These are phyloP conservation scores for Mythimna vitellina DNA, from an alignment of 2,888 invertebrate genomes.

Conservation along the genomic window DNA sequence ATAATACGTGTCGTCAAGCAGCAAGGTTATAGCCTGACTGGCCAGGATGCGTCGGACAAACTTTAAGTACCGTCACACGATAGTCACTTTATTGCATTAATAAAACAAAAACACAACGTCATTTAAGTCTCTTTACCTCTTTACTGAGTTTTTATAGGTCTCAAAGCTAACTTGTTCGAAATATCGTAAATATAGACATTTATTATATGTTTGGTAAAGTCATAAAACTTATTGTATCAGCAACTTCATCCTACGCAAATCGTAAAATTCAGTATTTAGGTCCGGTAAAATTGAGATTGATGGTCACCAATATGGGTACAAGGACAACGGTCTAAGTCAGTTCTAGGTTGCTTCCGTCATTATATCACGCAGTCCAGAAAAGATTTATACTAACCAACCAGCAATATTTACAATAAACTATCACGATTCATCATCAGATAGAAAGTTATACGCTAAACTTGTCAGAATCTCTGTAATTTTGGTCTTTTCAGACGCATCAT, in stretches of 20 bases:
- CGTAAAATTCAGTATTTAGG: slow-evolving; percentile 34
- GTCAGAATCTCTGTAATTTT: not conserved
- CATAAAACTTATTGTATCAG: slow-evolving; percentile 45
- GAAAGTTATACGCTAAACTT: too few relatives aligned
- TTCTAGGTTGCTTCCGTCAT: not conserved
- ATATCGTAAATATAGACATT: slow-evolving; percentile 44
- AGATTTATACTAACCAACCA: not conserved
- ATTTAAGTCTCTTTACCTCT: slow-evolving; percentile 24
- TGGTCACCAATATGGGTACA: not conserved
- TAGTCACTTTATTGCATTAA: slow-evolving; percentile 20
- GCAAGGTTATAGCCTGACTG: not conserved
- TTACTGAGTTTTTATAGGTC: slow-evolving; percentile 40
- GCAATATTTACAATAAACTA: not conserved
- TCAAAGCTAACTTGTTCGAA: slow-evolving; percentile 25
- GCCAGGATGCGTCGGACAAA: not conserved
- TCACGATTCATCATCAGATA: not conserved
- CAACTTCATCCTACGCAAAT: slow-evolving; percentile 40
- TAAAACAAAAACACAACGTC: slow-evolving; percentile 22
- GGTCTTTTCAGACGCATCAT: not conserved
- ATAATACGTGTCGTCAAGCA: not conserved
- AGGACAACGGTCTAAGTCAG: not conserved
- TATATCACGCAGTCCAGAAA: not conserved
- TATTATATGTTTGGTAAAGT: slow-evolving; percentile 34
- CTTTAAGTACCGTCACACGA: slow-evolving; percentile 1
- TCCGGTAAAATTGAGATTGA: slow-evolving; percentile 24